Evolutionary conservation across 2,113 vertebrate genomes (phyloP).

Genomic region (Pseudorhombus dupliciocellatus): DNA sequence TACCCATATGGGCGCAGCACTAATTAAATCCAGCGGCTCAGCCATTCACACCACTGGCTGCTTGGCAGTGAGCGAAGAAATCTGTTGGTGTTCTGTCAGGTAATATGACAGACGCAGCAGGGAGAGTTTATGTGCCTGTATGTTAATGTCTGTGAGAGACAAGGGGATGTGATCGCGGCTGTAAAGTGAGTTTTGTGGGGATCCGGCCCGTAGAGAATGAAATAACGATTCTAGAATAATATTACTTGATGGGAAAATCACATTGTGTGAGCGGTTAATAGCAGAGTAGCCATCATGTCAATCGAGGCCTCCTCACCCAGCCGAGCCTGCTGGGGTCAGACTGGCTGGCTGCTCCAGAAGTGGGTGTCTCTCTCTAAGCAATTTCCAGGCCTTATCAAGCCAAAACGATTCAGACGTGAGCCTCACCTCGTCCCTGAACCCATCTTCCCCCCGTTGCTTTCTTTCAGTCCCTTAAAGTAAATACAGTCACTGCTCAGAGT

Average conservation of each 20-base stretch:
- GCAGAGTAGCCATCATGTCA: conserved; percentile 36
- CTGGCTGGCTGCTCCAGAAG: conserved; percentile 46
- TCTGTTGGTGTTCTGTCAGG: conserved; percentile 66
- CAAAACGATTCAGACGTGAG: conserved; percentile 62
- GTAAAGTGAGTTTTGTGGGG: conserved; percentile 17
- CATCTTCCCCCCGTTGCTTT: conserved; percentile 41
- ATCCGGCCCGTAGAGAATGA: conserved; percentile 1
- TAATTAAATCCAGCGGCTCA: conserved; percentile 78
- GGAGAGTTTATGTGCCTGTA: conserved; percentile 31
- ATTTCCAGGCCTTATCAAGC: conserved; percentile 53
- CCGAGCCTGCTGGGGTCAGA: conserved; percentile 40
- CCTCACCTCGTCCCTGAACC: conserved; percentile 50
- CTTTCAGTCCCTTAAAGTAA: conserved; percentile 16
- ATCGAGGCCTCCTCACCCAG: conserved; percentile 24
- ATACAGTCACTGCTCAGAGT: not conserved
- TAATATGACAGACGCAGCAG: conserved; percentile 69
- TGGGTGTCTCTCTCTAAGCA: conserved; percentile 17
- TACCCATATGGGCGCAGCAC: conserved; percentile 75
- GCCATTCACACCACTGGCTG: conserved; percentile 67
- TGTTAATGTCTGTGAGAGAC: conserved; percentile 33
- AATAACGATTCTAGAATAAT: conserved; percentile 28
- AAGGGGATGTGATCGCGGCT: conserved; percentile 5
- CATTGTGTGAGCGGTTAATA: conserved; percentile 47
- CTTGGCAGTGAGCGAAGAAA: conserved; percentile 60
- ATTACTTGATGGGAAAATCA: conserved; percentile 22